A percentile compares a stretch with the other conserved stretches of the same genome.
phyloP scores from a whole-genome alignment of 30 jellyfish, hydroid and myxozoan species.

The Aurelia aurita region DNA sequence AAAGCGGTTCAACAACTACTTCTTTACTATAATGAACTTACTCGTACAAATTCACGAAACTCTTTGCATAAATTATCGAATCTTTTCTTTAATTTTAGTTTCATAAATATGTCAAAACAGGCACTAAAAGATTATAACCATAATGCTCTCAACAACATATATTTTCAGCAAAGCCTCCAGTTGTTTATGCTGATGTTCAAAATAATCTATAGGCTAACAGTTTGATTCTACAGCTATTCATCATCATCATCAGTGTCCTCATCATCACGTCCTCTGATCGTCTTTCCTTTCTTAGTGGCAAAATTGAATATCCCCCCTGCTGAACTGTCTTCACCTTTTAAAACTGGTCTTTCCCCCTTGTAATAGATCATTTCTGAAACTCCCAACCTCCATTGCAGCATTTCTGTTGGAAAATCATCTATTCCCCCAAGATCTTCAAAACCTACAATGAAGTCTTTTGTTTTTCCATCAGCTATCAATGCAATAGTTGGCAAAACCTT shows the following conservation, averaged over 20 bases:
- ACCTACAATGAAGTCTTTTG: conserved; percentile 95
- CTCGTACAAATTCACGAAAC: too few species aligned
- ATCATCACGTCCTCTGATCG: conserved; percentile 78
- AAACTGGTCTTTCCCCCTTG: conserved; percentile 89
- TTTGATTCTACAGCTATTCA: conserved; percentile 15
- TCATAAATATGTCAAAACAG: too few species aligned
- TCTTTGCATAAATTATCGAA: too few species aligned
- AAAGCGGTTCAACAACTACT: too few species aligned
- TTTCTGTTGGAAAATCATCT: conserved; percentile 99
- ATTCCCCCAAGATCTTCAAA: conserved; percentile 99
- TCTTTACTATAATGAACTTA: too few species aligned
- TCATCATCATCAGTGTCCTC: conserved; percentile 83
- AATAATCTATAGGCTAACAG: not conserved
- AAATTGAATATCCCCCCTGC: conserved; percentile 70
- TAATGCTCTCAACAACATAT: too few species aligned
- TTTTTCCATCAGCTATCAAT: conserved; percentile 87
- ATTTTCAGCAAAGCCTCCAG: not conserved
- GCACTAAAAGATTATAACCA: too few species aligned
- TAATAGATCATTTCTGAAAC: conserved; percentile 85
- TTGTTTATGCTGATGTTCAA: not conserved
- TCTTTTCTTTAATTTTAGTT: too few species aligned
- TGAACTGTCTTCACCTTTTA: conserved; percentile 59
- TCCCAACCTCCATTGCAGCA: conserved; percentile 98
- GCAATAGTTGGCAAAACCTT: conserved; percentile 96
- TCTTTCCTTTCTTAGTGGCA: conserved; percentile 76